phyloP scores from a whole-genome alignment of 2,888 invertebrate genomes.

The Ornithoptera priamus region DNA sequence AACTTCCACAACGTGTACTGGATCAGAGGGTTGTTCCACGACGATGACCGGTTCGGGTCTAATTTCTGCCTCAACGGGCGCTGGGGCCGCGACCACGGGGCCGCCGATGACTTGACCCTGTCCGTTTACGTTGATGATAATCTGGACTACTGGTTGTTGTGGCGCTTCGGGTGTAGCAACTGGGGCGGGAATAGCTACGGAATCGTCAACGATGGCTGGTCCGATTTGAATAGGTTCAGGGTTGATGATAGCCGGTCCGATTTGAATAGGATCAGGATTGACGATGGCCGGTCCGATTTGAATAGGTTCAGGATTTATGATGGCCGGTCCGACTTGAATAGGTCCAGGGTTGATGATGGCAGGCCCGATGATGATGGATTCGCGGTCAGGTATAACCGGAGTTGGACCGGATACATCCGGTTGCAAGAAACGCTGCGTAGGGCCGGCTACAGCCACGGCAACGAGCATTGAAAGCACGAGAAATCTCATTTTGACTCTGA shows the following conservation, averaged over 20 bases:
- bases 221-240: constrained; percentile 19
- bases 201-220: constrained; percentile 24
- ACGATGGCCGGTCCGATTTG: constrained; percentile 30
- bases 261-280: background rate
- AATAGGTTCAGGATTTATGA: background rate
- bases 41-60: constrained; percentile 13
- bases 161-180: constrained; percentile 3
- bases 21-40: background rate
- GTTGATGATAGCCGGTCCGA: background rate
- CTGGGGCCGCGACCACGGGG: constrained; percentile 6
- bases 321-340: constrained; percentile 32
- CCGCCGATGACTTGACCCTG: constrained; percentile 22
- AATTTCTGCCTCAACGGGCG: constrained; percentile 2
- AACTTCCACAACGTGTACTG: constrained; percentile 11
- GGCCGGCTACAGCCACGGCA: constrained; percentile 20
- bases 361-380: constrained; percentile 31
- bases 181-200: background rate
- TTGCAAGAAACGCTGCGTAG: constrained; percentile 16
- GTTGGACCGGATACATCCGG: constrained; percentile 9
- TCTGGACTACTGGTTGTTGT: constrained; percentile 19
- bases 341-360: constrained; percentile 30
- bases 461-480: constrained; percentile 17
- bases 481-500: constrained; percentile 21
- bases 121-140: constrained; percentile 21
- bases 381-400: constrained; percentile 9